A percentile compares a stretch with the other conserved stretches of the same genome.
phyloP scores from a whole-genome alignment of 92 coral and sea anemone species.

The Palythoa caribaeorum region DNA sequence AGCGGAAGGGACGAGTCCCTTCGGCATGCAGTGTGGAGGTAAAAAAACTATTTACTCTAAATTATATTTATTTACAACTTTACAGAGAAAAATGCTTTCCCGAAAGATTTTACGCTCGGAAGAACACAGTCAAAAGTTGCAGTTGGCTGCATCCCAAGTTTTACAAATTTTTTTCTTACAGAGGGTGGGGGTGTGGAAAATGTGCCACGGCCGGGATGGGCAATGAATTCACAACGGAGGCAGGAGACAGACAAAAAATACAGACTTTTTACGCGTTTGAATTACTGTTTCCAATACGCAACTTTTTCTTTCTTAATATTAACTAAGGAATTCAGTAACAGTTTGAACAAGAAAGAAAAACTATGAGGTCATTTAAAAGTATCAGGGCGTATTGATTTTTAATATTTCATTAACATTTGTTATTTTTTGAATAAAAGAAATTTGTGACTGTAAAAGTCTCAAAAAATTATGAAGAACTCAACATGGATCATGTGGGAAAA shows the following conservation, averaged over 20 bases:
- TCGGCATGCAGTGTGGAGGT: slow-evolving; percentile 26
- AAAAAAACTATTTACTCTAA: background rate
- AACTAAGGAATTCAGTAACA: too few relatives aligned
- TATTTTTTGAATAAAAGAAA: too few relatives aligned
- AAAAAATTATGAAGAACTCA: too few relatives aligned
- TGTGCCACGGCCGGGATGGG: background rate
- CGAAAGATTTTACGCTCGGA: background rate
- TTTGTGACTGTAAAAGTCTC: too few relatives aligned
- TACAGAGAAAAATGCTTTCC: background rate
- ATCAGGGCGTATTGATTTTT: too few relatives aligned
- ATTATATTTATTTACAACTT: background rate
- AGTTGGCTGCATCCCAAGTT: background rate
- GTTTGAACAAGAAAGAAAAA: too few relatives aligned
- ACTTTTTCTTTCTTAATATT: too few relatives aligned
- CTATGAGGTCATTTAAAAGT: too few relatives aligned
- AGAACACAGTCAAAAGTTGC: background rate
- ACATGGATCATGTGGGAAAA: too few relatives aligned
- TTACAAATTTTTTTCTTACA: background rate
- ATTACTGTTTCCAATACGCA: too few relatives aligned
- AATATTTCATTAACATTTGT: too few relatives aligned
- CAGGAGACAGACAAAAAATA: background rate
- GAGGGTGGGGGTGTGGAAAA: background rate
- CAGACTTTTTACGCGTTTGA: background rate
- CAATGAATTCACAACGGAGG: too few relatives aligned
- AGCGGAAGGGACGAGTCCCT: slow-evolving; percentile 46